Evolutionary conservation across 1,140 invertebrate species (phyloP).

Genomic region (Drepana arcuata): DNA sequence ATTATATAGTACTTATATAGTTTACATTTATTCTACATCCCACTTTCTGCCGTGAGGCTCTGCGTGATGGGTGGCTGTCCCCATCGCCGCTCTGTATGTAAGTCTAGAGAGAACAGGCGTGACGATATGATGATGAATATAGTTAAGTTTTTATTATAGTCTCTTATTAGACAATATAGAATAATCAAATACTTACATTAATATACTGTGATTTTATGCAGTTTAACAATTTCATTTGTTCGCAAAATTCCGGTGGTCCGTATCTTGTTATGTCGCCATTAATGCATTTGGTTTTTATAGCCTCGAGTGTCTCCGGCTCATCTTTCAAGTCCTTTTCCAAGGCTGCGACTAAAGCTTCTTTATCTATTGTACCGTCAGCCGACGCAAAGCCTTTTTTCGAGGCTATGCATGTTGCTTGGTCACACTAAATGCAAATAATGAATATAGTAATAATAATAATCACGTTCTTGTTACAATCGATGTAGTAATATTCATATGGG

Average conservation of each 20-base stretch:
- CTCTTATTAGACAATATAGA: neutral
- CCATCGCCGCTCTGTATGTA: no score
- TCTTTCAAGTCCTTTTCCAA: slow-evolving; percentile 1
- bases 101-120: no score
- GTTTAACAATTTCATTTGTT: slow-evolving; percentile 2
- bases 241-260: slow-evolving; percentile 8
- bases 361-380: slow-evolving; percentile 7
- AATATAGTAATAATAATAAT: neutral
- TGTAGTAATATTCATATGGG: no score
- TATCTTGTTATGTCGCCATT: slow-evolving; percentile 6
- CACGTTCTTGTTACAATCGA: no score
- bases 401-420: slow-evolving; percentile 7
- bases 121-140: neutral
- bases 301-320: neutral
- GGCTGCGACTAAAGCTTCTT: neutral
- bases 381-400: slow-evolving; percentile 5
- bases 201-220: slow-evolving; percentile 1
- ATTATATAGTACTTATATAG: no score
- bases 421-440: slow-evolving; percentile 15
- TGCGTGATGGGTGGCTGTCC: no score
- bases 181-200: slow-evolving; percentile 3
- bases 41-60: no score
- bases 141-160: neutral
- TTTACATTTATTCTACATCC: no score
- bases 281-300: slow-evolving; percentile 8